Conservation (phyloP, 2,888 invertebrate species). For the Pogonocherus hispidulus region DNA sequence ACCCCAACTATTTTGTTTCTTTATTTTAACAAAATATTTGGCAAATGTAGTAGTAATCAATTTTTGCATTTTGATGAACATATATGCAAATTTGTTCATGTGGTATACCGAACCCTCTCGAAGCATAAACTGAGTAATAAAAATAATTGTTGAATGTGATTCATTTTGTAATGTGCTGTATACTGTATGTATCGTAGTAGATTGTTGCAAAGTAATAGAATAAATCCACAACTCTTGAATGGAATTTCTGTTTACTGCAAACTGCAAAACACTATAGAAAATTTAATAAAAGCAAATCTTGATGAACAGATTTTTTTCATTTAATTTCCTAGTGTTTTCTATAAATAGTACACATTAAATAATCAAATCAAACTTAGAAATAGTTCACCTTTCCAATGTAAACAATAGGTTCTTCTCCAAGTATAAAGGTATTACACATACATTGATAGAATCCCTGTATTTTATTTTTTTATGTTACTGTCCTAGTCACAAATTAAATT, state of each 20-base stretch:
- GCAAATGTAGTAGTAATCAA: slow-evolving; percentile 6
- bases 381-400: slow-evolving; percentile 45
- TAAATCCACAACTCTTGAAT: slow-evolving; percentile 49
- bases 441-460: background rate
- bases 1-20: slow-evolving; percentile 56
- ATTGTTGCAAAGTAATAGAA: slow-evolving; percentile 54
- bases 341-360: slow-evolving; percentile 31
- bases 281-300: slow-evolving; percentile 26
- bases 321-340: slow-evolving; percentile 18
- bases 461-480: slow-evolving; percentile 12
- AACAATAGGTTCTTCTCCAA: slow-evolving; percentile 37
- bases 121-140: slow-evolving; percentile 59
- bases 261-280: slow-evolving; percentile 48
- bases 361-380: slow-evolving; percentile 48
- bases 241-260: slow-evolving; percentile 52
- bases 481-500: too few relatives aligned
- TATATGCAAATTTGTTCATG: slow-evolving; percentile 18
- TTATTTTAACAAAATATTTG: background rate
- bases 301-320: background rate
- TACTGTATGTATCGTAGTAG: slow-evolving; percentile 65
- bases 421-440: slow-evolving; percentile 42
- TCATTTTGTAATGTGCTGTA: slow-evolving; percentile 66
- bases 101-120: slow-evolving; percentile 25
- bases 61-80: slow-evolving; percentile 20
- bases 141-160: slow-evolving; percentile 65